phyloP scores from a whole-genome alignment of 2,888 invertebrate species.

The Boloria selene region DNA sequence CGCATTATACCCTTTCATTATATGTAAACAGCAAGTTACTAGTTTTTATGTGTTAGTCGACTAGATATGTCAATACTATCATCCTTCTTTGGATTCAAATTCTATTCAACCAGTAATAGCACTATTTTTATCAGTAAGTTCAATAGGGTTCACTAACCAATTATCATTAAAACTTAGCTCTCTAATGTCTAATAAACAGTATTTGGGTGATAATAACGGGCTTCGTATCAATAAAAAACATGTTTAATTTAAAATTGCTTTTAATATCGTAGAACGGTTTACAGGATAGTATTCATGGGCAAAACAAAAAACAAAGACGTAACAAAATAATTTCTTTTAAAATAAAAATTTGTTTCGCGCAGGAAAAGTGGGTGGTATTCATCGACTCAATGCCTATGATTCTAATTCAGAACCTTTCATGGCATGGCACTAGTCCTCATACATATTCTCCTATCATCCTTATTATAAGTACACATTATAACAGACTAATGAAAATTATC shows the following conservation, averaged over 20 bases:
- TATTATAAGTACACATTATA: conserved; percentile 59
- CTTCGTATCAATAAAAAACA: conserved; percentile 14
- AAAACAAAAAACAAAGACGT: conserved; percentile 66
- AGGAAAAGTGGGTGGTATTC: conserved; percentile 82
- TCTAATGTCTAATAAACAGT: neutral
- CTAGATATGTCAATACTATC: no score
- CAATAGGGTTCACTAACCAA: no score
- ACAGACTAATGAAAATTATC: conserved; percentile 52
- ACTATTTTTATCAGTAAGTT: no score
- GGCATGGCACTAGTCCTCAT: conserved; percentile 82
- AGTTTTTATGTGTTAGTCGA: no score
- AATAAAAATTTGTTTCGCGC: conserved; percentile 66
- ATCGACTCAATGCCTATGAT: conserved; percentile 79
- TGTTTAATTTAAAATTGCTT: conserved; percentile 66
- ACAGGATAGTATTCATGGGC: conserved; percentile 67
- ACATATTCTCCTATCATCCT: conserved; percentile 79
- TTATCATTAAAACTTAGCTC: no score
- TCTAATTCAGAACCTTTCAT: conserved; percentile 81
- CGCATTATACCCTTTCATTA: no score
- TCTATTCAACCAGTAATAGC: no score
- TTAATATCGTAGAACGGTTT: conserved; percentile 77
- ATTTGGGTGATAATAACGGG: neutral
- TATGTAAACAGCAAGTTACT: no score
- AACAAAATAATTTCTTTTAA: conserved; percentile 61
- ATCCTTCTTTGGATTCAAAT: no score